Evolutionary conservation across 1,140 invertebrate genomes (phyloP), one percentile per base, ranked within the genome.

Genomic region (Radopholus similis): DNA sequence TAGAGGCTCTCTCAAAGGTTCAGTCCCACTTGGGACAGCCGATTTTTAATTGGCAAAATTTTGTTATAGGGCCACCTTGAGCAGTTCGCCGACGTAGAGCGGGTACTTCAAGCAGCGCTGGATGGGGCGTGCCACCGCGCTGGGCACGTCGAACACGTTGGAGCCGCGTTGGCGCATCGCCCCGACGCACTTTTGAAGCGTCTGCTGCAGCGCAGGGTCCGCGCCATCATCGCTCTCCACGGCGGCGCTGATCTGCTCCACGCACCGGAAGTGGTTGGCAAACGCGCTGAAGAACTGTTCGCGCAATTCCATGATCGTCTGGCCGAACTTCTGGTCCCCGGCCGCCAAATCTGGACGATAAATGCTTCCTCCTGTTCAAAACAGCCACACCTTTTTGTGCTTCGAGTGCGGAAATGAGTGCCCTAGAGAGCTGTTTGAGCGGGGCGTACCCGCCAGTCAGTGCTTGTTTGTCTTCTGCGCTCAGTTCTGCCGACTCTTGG

Each of bases 91-190:
- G n/a, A 78, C 35, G 56, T 75, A 80, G 28, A 78, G 58, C 2
- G 77, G 77, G 60, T 78, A 78, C 54, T 80, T 77, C n/a, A 81
- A 51, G 42, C 65, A 68, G 21, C 77, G 40, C 55, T 80, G 77
- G 51, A 78, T 76, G 8, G 76, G 76, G 53, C 76, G 38, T 8
- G 73, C 67, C 18, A 78, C 60, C 0, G 76, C 77, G 15, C 72
- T 77, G 5, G 76, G 59, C 23, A 72, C 67, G 55, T 78, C 76
- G 54, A 78, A 80, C 11, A 78, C 73, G 55, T 59, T 66, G 21
- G 66, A 58, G 47, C 77, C 77, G 26, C 37, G 37, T 8, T 60
- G 42, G 34, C 73, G 56, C 74, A 78, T 77, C 49, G 72, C 47
- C 30, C 44, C 38, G 6, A 80, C 44, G 23, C 76, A 71, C 34